These are phyloP conservation scores for Hydroisotoma schaefferi DNA, from an alignment of 2,888 invertebrate genomes.

Conservation along the genomic window DNA sequence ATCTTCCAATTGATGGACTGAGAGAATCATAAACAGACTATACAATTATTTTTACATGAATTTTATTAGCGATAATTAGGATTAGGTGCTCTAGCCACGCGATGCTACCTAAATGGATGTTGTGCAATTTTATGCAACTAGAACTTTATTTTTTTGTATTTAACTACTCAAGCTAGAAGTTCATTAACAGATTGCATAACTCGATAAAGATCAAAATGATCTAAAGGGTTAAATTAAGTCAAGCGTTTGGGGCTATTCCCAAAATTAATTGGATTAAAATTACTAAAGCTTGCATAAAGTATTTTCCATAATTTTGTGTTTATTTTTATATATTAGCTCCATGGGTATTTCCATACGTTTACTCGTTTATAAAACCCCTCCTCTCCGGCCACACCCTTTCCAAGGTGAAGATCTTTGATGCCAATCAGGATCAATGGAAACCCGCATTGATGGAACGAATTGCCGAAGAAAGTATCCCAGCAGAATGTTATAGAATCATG, in stretches of 20 bases:
- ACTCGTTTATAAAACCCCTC: conserved; percentile 31
- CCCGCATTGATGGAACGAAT: conserved; percentile 20
- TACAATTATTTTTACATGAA: no score
- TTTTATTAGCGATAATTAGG: no score
- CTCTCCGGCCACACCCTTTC: conserved; percentile 30
- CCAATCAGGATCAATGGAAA: conserved; percentile 30
- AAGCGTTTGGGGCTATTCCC: background rate
- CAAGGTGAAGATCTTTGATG: conserved; percentile 37
- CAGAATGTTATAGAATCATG: conserved; percentile 14
- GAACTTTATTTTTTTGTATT: no score
- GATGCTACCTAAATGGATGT: no score
- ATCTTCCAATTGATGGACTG: no score
- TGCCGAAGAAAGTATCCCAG: conserved; percentile 22
- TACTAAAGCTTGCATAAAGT: background rate
- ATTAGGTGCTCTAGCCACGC: no score
- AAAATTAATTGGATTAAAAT: background rate
- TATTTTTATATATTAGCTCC: conserved; percentile 23
- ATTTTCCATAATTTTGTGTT: background rate
- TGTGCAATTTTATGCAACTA: no score
- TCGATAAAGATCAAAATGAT: no score
- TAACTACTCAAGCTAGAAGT: no score
- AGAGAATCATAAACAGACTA: no score
- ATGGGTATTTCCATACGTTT: conserved; percentile 37
- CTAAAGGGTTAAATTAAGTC: no score
- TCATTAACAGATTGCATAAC: no score